phyloP scores from a whole-genome alignment of 2,797 vertebrate genomes.

The Macropodus opercularis region DNA sequence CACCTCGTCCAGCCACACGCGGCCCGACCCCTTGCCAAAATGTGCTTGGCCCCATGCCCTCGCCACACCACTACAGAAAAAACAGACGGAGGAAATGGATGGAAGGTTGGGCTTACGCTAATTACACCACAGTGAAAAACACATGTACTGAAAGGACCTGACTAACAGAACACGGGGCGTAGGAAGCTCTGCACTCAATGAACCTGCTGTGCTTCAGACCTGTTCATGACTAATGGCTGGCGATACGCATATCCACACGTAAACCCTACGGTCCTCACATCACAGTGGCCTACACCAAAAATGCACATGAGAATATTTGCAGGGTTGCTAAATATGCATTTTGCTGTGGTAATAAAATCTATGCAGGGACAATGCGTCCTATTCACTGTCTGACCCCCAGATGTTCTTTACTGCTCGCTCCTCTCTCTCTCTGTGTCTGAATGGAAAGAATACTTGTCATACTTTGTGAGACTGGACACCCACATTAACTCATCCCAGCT shows the following conservation, averaged over 20 bases:
- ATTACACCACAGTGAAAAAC: conserved; percentile 18
- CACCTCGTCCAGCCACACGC: conserved; percentile 90
- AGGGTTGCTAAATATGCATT: conserved; percentile 66
- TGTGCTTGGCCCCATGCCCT: conserved; percentile 88
- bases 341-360: conserved; percentile 59
- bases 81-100: conserved; percentile 8
- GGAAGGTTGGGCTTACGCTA: conserved; percentile 8
- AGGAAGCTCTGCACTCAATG: not conserved
- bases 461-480: conserved; percentile 64
- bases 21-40: conserved; percentile 91
- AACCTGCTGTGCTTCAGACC: conserved; percentile 4
- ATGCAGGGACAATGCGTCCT: conserved; percentile 73
- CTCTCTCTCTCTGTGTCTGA: conserved; percentile 63
- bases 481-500: conserved; percentile 55
- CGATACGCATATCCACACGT: conserved; percentile 2
- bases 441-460: conserved; percentile 78
- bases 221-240: not conserved
- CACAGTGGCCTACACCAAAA: conserved; percentile 31
- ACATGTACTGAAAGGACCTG: conserved; percentile 16
- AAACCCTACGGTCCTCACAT: conserved; percentile 31
- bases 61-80: conserved; percentile 85
- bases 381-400: conserved; percentile 76
- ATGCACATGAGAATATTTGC: conserved; percentile 26
- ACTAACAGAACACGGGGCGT: not conserved
- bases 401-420: conserved; percentile 71